phyloP scores from a whole-genome alignment of 2,113 vertebrate genomes.

The Sakesphorus luctuosus region DNA sequence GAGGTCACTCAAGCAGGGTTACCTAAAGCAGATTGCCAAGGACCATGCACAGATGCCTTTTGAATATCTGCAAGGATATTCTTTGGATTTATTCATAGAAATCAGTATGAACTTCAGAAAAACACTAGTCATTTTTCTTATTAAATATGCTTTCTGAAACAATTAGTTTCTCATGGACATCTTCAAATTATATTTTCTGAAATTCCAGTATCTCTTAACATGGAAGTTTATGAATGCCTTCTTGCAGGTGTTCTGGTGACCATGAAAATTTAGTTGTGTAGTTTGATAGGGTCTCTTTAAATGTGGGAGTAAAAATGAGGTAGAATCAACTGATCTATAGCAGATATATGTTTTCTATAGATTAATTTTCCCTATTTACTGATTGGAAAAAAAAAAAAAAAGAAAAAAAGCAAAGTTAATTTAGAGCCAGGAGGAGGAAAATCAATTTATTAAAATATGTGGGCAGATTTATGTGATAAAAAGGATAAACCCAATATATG shows the following conservation, averaged over 20 bases:
- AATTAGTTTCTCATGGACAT: neutral
- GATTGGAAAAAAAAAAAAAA: neutral
- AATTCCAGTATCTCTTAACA: neutral
- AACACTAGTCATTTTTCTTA: neutral
- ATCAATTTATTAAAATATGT: neutral
- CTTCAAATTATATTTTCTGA: neutral
- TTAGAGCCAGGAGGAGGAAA: neutral
- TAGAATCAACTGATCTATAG: neutral
- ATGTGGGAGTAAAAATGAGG: neutral
- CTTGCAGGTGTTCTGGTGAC: neutral
- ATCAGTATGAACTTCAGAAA: neutral
- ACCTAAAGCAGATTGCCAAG: neutral
- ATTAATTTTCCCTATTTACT: neutral
- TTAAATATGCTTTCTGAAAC: neutral
- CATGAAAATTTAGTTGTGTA: neutral
- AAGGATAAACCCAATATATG: neutral
- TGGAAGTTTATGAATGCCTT: neutral
- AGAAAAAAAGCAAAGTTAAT: neutral
- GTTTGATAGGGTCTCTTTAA: neutral
- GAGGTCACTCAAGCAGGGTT: neutral
- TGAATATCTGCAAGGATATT: neutral
- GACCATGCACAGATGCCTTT: neutral
- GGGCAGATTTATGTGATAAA: neutral
- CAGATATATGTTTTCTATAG: neutral
- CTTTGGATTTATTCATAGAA: neutral